These are phyloP conservation scores for Thereva unica DNA, from an alignment of 2,888 invertebrate genomes.

Conservation along the genomic window DNA sequence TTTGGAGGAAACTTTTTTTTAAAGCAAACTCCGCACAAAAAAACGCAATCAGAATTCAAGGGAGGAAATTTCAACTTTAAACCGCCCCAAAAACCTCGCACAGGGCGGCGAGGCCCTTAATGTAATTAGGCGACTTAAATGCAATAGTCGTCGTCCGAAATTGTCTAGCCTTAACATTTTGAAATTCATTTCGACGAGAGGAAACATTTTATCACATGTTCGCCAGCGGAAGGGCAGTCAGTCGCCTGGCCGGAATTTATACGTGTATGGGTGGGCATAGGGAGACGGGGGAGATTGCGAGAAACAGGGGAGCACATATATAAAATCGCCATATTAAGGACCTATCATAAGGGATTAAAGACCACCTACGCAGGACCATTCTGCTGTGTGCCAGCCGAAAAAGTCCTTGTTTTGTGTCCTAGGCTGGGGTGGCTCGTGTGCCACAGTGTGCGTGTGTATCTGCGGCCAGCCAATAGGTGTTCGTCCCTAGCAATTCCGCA, in stretches of 20 bases:
- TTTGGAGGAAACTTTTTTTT: background rate
- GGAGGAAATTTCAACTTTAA: slow-evolving; percentile 13
- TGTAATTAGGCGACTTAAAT: slow-evolving; percentile 35
- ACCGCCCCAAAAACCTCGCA: slow-evolving; percentile 11
- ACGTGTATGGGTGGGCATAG: background rate
- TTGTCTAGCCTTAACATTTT: too few relatives aligned
- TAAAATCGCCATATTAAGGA: slow-evolving; percentile 7
- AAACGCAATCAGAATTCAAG: slow-evolving; percentile 11
- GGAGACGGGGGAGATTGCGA: too few relatives aligned
- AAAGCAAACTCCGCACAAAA: background rate
- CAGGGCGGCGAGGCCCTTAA: slow-evolving; percentile 11
- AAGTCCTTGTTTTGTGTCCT: too few relatives aligned
- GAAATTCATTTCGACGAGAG: slow-evolving; percentile 13
- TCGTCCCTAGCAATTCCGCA: slow-evolving; percentile 18
- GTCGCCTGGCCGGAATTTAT: background rate
- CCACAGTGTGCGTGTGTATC: background rate
- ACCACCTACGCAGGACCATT: slow-evolving; percentile 7
- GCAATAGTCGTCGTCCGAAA: slow-evolving; percentile 25
- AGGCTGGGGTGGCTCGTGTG: too few relatives aligned
- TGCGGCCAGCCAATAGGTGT: slow-evolving; percentile 27
- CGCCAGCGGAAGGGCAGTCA: slow-evolving; percentile 1
- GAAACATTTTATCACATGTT: slow-evolving; percentile 16
- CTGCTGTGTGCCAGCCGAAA: slow-evolving; percentile 1
- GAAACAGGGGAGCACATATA: too few relatives aligned
- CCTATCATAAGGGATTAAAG: slow-evolving; percentile 12